Percentiles rank a stretch among this genome's conserved stretches.
Evolutionary conservation across 2,797 vertebrate species (phyloP).

Genomic region (Dicrostonyx torquatus): DNA sequence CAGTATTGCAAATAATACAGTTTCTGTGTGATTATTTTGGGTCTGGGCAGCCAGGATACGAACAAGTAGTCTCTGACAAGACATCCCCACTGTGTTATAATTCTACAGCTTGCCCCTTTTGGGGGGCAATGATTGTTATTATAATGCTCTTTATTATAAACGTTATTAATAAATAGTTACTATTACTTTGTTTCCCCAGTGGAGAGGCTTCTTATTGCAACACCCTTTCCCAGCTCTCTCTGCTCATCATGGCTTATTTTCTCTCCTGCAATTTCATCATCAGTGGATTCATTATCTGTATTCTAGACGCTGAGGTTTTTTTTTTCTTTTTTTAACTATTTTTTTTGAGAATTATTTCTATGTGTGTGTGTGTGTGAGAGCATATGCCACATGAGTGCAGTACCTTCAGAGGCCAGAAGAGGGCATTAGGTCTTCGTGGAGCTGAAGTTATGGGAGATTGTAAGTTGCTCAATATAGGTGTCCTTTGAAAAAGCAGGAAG

Average conservation of each 20-base stretch:
- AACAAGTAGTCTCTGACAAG: too few species aligned
- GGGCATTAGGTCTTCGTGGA: background rate
- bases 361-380: background rate
- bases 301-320: background rate
- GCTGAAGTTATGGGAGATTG: background rate
- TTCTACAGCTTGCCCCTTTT: background rate
- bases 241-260: background rate
- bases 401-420: background rate
- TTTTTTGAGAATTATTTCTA: background rate
- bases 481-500: background rate
- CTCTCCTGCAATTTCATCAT: too few species aligned
- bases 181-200: background rate
- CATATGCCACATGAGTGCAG: background rate
- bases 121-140: background rate
- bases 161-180: background rate
- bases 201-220: background rate
- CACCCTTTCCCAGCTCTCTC: rapidly evolving
- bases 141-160: background rate
- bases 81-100: background rate
- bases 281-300: background rate
- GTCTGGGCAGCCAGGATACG: too few species aligned
- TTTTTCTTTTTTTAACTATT: background rate
- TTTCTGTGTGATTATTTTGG: too few species aligned
- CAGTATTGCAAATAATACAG: too few species aligned
- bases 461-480: background rate